These are phyloP conservation scores for Castor canadensis DNA, from an alignment of 2,113 vertebrate genomes.

Conservation along the genomic window DNA sequence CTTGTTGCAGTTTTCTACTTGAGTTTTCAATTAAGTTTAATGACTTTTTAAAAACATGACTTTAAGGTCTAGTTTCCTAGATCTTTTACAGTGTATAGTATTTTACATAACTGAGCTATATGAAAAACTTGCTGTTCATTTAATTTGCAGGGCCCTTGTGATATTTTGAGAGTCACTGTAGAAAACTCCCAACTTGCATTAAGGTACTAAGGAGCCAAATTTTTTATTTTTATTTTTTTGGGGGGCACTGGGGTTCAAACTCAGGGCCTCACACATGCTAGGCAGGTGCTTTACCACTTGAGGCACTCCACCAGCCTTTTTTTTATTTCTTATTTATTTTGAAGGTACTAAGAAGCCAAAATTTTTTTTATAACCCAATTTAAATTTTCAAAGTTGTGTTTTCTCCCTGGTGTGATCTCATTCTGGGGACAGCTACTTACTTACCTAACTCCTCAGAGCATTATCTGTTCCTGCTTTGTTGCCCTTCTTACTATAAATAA, in stretches of 20 bases:
- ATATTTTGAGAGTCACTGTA: background rate
- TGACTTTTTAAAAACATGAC: slow-evolving; percentile 76
- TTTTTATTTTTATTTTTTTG: no score
- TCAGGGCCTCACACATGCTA: no score
- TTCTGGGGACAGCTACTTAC: background rate
- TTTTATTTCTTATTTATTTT: no score
- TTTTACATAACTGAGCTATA: slow-evolving; percentile 80
- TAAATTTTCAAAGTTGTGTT: background rate
- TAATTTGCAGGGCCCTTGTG: slow-evolving; percentile 30
- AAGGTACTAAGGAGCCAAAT: background rate
- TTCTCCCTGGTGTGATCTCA: background rate
- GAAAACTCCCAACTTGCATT: background rate
- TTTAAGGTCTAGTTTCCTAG: slow-evolving; percentile 85
- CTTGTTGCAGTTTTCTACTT: slow-evolving; percentile 71
- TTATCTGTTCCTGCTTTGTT: no score
- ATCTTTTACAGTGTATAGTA: slow-evolving; percentile 79
- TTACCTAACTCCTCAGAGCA: background rate
- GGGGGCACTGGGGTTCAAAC: no score
- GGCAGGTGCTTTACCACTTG: no score
- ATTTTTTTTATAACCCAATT: background rate
- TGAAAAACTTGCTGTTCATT: slow-evolving; percentile 81
- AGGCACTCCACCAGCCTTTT: no score
- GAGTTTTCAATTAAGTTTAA: slow-evolving; percentile 73
- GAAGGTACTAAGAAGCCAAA: no score
- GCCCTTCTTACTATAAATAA: background rate